Evolutionary conservation across 2,113 vertebrate genomes (phyloP).

Genomic region (Oryctolagus cuniculus): DNA sequence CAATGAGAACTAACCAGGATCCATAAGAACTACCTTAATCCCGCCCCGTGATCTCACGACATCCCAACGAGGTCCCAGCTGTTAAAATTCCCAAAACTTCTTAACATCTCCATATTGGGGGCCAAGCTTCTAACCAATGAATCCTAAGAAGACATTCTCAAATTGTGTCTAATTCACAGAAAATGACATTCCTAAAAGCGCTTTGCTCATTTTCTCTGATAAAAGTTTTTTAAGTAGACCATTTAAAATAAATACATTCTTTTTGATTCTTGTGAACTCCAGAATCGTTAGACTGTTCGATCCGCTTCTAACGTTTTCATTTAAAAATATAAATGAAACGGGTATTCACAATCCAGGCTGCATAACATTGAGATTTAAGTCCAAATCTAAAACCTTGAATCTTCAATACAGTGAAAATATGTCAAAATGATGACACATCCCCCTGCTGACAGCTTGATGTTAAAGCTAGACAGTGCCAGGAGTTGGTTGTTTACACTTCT

Average conservation of each 20-base stretch:
- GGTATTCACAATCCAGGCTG: slow-evolving; percentile 60
- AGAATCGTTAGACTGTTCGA: slow-evolving; percentile 29
- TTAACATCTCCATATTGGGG: no score
- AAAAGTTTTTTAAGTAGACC: slow-evolving; percentile 18
- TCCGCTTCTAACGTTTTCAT: slow-evolving; percentile 60
- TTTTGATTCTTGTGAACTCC: not conserved
- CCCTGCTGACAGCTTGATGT: not conserved
- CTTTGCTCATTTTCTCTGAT: slow-evolving; percentile 19
- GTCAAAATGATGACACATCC: slow-evolving; percentile 22
- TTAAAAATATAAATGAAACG: slow-evolving; percentile 63
- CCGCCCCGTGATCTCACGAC: no score
- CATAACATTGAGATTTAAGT: slow-evolving; percentile 15
- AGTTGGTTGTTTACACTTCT: not conserved
- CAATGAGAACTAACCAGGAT: no score
- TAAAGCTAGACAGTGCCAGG: not conserved
- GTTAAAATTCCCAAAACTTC: no score
- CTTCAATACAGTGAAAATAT: slow-evolving; percentile 12
- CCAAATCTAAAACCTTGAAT: slow-evolving; percentile 57
- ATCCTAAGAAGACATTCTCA: no score
- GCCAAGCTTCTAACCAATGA: no score
- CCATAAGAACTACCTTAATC: no score
- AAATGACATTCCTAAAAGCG: not conserved
- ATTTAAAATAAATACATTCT: slow-evolving; percentile 33
- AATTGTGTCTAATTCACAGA: no score
- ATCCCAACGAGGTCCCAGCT: no score